Evolutionary conservation across 2,113 vertebrate genomes (phyloP).

Genomic region (Hiodon tergisus): DNA sequence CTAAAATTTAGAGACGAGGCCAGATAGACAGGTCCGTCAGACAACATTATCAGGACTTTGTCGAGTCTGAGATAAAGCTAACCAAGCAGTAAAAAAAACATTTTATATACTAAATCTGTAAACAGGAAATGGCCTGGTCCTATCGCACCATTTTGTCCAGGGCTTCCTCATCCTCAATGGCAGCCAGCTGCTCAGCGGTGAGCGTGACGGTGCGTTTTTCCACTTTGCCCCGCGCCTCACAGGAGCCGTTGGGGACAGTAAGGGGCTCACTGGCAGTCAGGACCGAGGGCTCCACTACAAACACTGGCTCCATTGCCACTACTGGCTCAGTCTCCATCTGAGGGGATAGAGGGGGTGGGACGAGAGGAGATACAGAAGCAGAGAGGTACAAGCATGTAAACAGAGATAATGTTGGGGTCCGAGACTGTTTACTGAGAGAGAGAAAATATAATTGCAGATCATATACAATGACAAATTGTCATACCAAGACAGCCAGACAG

Average conservation of each 20-base stretch:
- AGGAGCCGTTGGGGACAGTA: constrained; percentile 62
- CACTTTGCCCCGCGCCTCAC: constrained; percentile 46
- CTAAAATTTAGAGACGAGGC: neutral
- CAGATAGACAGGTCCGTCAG: constrained; percentile 16
- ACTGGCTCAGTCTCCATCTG: constrained; percentile 70
- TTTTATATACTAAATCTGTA: neutral
- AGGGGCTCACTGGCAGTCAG: constrained; percentile 42
- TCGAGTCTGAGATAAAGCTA: neutral
- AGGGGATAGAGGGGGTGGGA: neutral
- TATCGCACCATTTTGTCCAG: constrained; percentile 89
- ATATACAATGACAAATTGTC: too few species aligned
- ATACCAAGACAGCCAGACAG: too few species aligned
- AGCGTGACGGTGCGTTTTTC: constrained; percentile 58
- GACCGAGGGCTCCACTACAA: constrained; percentile 38
- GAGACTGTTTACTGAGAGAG: too few species aligned
- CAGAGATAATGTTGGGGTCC: too few species aligned
- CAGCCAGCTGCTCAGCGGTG: constrained; percentile 69
- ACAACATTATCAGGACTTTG: too few species aligned
- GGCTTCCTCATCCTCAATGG: constrained; percentile 83
- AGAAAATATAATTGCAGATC: too few species aligned
- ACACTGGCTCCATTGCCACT: constrained; percentile 54
- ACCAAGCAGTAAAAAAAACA: neutral
- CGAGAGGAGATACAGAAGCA: constrained; percentile 14
- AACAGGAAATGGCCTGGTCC: neutral
- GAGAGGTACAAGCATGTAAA: too few species aligned